These are phyloP conservation scores for Phycodurus eques DNA, from an alignment of 2,113 vertebrate species.

Conservation along the genomic window DNA sequence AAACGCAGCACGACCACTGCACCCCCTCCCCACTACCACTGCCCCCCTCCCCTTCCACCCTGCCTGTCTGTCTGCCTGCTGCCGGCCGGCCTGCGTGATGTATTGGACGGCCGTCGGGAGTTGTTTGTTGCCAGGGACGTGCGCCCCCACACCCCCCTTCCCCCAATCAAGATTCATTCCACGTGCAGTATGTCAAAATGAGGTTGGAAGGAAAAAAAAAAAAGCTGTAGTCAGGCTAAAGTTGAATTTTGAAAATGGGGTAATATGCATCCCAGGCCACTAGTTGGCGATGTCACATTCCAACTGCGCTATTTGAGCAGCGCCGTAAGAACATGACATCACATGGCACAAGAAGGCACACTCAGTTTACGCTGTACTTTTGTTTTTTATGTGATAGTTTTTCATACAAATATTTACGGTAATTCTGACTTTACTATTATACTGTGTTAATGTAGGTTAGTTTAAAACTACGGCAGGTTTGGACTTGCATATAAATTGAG, in stretches of 20 bases:
- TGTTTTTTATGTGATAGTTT: background rate
- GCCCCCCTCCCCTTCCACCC: background rate
- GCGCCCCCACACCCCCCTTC: slow-evolving; percentile 35
- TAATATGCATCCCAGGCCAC: background rate
- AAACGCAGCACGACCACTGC: slow-evolving; percentile 52
- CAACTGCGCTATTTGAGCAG: no score
- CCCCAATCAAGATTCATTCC: slow-evolving; percentile 13
- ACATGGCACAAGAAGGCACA: background rate
- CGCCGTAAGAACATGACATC: background rate
- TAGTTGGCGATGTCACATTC: background rate
- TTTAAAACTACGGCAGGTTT: no score
- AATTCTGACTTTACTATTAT: no score
- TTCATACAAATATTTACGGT: background rate
- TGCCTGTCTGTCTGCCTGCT: slow-evolving; percentile 12
- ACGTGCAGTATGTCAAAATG: slow-evolving; percentile 18
- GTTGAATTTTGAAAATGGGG: background rate
- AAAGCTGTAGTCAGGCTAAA: background rate
- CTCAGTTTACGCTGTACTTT: no score
- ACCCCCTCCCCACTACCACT: background rate
- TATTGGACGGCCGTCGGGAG: slow-evolving; percentile 63
- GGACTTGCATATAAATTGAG: no score
- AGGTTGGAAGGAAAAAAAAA: background rate
- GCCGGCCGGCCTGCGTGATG: slow-evolving; percentile 53
- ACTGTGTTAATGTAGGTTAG: no score
- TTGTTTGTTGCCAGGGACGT: slow-evolving; percentile 69